A percentile compares a stretch with the other conserved stretches of the same genome.
Conservation (phyloP, 2,113 vertebrate species). For the Andinoacara biseriatus region DNA sequence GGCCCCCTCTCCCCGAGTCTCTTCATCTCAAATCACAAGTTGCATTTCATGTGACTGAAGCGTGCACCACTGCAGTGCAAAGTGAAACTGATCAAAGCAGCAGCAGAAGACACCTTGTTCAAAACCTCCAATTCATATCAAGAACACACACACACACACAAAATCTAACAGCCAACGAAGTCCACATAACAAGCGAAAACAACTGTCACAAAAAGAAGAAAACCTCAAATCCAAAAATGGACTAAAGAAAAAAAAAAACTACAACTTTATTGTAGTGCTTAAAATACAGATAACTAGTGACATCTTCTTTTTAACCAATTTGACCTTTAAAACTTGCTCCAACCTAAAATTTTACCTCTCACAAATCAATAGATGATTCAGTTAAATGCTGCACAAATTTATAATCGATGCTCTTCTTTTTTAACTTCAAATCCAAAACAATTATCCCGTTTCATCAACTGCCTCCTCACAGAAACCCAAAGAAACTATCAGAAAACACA, state of each 20-base stretch:
- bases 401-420: neutral
- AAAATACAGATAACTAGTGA: neutral
- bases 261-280: neutral
- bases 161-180: neutral
- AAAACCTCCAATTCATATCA: conserved; percentile 15
- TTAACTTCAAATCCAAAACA: neutral
- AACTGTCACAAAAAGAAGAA: neutral
- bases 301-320: neutral
- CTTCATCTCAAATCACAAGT: conserved; percentile 5
- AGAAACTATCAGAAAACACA: neutral
- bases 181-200: neutral
- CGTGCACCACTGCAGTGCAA: conserved; percentile 9
- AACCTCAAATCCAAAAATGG: neutral
- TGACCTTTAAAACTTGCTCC: neutral
- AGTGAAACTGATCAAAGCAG: conserved; percentile 36
- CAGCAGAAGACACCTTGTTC: neutral
- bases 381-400: neutral
- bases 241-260: neutral
- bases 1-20: neutral
- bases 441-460: neutral
- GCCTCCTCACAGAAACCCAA: neutral
- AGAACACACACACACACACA: neutral
- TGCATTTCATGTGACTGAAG: conserved; percentile 22
- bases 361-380: neutral
- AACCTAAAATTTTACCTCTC: neutral